Evolutionary conservation across 1,140 invertebrate species (phyloP), one percentile per base, ranked within the genome.

Genomic region (Augochlora pura): DNA sequence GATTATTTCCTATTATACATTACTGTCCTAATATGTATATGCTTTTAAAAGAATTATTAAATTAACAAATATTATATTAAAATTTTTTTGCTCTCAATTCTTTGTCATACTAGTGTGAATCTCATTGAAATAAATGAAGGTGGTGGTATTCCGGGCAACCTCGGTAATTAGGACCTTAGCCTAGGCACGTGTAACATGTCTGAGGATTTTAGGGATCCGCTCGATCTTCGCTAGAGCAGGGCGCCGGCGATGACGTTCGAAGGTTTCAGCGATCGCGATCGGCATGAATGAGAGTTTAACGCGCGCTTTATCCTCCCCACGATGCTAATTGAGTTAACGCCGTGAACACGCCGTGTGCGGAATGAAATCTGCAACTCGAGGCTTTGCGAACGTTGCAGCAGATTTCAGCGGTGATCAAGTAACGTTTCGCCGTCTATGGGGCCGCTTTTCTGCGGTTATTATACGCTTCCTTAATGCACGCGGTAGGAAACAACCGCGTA

Each of bases 291-390:
- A 87, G 74, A 81, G 66, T 78, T 87, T 85, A 87, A 87, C 73
- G 83, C 72, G 73, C 72, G 85, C 86, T 87, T 87, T 87, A 87
- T 87, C 86, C 74, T 68, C 49, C 73, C 57, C 59, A 74, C 21
- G 74, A 85, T 84, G 80, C 64, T 87, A 87, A 87, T 87, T 87
- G 85, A 87, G 86, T 87, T 87, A 87, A 87, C 80, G 67, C 82
- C 64, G 82, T 54, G 54, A 59, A 81, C 32, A 32, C 66, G 73
- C 71, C 49, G 76, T 82, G 64, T 65, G 77, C 69, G 73, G 73
- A 78, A 80, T 87, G 75, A 78, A 82, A 85, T 87, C 77, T 84
- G 60, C 75, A 81, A 78, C 46, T 21, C 52, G 59, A 77, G 46
- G 38, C 62, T 39, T 77, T 70, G 46, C 74, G 23, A 76, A 8